Evolutionary conservation across 2,797 vertebrate genomes (phyloP).

Genomic region (Siniperca obscura): DNA sequence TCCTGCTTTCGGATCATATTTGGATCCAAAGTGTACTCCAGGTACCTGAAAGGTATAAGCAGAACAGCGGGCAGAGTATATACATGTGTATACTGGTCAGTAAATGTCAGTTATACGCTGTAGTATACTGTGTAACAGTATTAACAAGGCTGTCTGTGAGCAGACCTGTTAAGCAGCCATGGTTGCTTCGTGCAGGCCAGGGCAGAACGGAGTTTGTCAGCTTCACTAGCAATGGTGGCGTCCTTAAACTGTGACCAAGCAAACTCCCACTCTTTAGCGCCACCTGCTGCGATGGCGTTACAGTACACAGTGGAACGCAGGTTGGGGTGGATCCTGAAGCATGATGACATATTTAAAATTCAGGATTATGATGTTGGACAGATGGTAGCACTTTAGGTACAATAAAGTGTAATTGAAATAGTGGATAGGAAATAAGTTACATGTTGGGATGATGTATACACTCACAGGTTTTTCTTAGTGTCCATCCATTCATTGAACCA

Average conservation of each 20-base stretch:
- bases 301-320: constrained; percentile 92
- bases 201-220: constrained; percentile 89
- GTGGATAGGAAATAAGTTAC: background rate
- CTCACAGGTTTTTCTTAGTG: constrained; percentile 66
- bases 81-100: background rate
- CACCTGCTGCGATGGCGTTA: constrained; percentile 88
- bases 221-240: constrained; percentile 85
- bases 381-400: background rate
- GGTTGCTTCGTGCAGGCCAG: constrained; percentile 87
- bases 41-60: constrained; percentile 81
- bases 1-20: constrained; percentile 90
- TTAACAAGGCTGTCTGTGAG: background rate
- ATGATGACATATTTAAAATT: constrained; percentile 6
- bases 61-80: background rate
- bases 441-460: constrained; percentile 1
- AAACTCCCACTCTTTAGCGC: constrained; percentile 88
- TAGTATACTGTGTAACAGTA: too few species aligned
- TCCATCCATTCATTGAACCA: constrained; percentile 80
- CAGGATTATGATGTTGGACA: background rate
- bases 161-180: constrained; percentile 92
- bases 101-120: background rate
- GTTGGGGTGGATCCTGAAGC: constrained; percentile 89
- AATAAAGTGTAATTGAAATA: background rate
- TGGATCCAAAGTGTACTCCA: constrained; percentile 87
- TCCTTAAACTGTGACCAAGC: constrained; percentile 82